A percentile compares a stretch with the other conserved stretches of the same genome.
Evolutionary conservation across 1,140 invertebrate genomes (phyloP).

Genomic region (Chymomyza costata): DNA sequence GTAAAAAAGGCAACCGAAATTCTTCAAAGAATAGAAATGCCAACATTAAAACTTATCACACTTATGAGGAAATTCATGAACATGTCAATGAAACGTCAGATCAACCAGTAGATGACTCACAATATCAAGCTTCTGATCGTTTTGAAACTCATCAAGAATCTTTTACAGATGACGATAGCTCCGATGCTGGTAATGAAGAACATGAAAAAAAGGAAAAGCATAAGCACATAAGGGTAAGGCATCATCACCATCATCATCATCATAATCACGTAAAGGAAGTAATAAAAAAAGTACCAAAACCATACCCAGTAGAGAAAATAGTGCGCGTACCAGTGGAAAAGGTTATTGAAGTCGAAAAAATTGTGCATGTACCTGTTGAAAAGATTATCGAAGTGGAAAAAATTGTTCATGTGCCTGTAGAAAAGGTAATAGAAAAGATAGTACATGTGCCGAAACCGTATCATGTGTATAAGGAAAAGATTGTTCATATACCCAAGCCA

Average conservation of each 20-base stretch:
- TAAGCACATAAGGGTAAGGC: conserved; percentile 77
- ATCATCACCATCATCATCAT: conserved; percentile 80
- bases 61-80: conserved; percentile 47
- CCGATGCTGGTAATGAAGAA: too few species aligned
- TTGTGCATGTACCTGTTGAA: conserved; percentile 79
- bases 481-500: conserved; percentile 76
- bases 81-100: conserved; percentile 34
- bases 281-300: conserved; percentile 77
- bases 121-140: conserved; percentile 36
- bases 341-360: conserved; percentile 76
- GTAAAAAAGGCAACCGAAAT: conserved; percentile 7
- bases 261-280: conserved; percentile 79
- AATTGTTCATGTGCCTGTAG: conserved; percentile 59
- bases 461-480: too few species aligned
- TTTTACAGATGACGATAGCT: background rate
- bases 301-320: conserved; percentile 76
- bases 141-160: conserved; percentile 24
- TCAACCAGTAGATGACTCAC: conserved; percentile 13
- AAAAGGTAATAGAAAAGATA: conserved; percentile 76
- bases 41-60: conserved; percentile 31
- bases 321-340: conserved; percentile 73
- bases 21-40: conserved; percentile 1
- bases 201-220: conserved; percentile 20
- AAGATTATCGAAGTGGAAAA: conserved; percentile 75
- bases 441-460: conserved; percentile 54